Evolutionary conservation across 2,113 vertebrate genomes (phyloP).

Genomic region (Scatophagus argus): DNA sequence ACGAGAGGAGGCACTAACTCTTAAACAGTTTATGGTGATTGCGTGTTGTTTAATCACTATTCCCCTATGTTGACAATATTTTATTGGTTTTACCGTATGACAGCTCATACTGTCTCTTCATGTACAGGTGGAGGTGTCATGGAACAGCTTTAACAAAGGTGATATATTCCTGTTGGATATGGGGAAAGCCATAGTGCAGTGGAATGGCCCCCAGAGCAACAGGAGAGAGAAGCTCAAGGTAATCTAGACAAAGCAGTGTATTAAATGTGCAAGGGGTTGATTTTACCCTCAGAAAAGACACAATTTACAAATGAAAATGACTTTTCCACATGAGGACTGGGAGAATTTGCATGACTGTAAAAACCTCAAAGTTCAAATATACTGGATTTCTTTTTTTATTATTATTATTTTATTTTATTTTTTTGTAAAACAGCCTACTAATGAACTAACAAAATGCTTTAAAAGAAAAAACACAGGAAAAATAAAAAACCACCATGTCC

Average conservation of each 20-base stretch:
- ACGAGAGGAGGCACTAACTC: conserved; percentile 17
- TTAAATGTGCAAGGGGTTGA: too few relatives aligned
- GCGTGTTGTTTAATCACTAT: conserved; percentile 18
- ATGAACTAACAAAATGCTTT: background rate
- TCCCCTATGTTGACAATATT: background rate
- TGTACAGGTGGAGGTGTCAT: conserved; percentile 88
- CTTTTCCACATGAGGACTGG: background rate
- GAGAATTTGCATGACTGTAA: too few relatives aligned
- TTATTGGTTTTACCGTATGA: background rate
- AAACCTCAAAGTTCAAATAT: too few relatives aligned
- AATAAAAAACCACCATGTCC: too few relatives aligned
- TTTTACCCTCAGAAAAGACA: too few relatives aligned
- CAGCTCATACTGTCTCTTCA: background rate
- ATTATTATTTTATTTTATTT: background rate
- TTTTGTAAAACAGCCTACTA: background rate
- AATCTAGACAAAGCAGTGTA: background rate
- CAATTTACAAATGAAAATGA: background rate
- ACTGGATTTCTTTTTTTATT: background rate
- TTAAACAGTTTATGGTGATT: conserved; percentile 37
- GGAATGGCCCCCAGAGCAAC: conserved; percentile 92
- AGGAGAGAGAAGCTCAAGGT: conserved; percentile 90
- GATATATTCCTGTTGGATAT: conserved; percentile 92
- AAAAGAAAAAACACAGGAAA: background rate
- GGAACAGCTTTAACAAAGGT: conserved; percentile 92
- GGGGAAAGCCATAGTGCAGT: conserved; percentile 92